Conservation (phyloP, 2,888 invertebrate genomes). For the Drosophila formosana region DNA sequence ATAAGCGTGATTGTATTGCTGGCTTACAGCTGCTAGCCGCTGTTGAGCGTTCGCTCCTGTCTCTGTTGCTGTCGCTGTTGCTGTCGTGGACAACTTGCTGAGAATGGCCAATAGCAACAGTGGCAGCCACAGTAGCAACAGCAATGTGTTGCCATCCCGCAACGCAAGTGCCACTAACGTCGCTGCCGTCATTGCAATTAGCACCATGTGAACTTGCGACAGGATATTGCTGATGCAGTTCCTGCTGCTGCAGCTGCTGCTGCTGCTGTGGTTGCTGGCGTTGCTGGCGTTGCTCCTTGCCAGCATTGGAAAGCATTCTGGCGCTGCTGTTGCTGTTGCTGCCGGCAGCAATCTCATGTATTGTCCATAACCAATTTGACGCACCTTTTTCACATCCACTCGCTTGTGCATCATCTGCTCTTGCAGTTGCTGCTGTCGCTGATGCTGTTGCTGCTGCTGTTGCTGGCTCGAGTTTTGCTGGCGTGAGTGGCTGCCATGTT, state of each 20-base stretch:
- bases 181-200: constrained; percentile 48
- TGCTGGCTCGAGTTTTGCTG: constrained; percentile 16
- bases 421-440: constrained; percentile 39
- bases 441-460: constrained; percentile 35
- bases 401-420: constrained; percentile 70
- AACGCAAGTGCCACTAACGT: constrained; percentile 45
- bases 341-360: constrained; percentile 61
- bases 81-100: constrained; percentile 37
- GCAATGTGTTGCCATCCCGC: constrained; percentile 49
- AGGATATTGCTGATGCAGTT: constrained; percentile 68
- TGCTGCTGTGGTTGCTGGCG: constrained; percentile 22
- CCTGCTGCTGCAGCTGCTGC: constrained; percentile 16
- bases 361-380: constrained; percentile 67
- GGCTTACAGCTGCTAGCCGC: constrained; percentile 38
- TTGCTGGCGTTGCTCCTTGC: constrained; percentile 16
- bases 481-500: constrained; percentile 16
- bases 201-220: constrained; percentile 54
- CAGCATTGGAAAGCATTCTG: constrained; percentile 48
- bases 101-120: constrained; percentile 51
- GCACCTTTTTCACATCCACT: constrained; percentile 57
- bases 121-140: constrained; percentile 59
- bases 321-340: constrained; percentile 34
- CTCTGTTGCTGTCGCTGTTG: constrained; percentile 29
- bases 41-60: neutral
- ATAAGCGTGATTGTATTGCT: constrained; percentile 79